Conservation (phyloP, 2,113 vertebrate genomes). For the Hemicordylus capensis region DNA sequence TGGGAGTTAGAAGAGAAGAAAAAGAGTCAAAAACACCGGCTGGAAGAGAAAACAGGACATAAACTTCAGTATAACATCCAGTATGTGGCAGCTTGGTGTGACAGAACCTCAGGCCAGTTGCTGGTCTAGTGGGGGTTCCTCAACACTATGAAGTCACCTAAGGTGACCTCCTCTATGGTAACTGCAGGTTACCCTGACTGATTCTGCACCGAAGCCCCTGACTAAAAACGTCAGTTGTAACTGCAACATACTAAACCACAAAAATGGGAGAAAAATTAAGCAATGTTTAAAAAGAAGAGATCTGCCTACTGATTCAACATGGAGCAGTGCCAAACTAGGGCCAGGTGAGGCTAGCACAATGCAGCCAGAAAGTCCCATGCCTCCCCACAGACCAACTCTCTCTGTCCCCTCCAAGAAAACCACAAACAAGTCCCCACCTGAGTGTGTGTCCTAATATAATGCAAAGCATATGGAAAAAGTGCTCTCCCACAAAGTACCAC, state of each 20-base stretch:
- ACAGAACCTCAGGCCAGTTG: neutral
- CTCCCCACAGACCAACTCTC: neutral
- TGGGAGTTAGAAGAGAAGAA: too few species aligned
- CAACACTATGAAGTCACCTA: neutral
- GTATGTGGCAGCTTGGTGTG: too few species aligned
- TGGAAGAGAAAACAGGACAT: too few species aligned
- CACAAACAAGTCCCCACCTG: neutral
- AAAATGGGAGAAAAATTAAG: neutral
- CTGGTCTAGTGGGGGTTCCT: neutral
- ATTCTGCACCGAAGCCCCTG: neutral
- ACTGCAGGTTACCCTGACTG: too few species aligned
- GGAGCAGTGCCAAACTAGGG: neutral
- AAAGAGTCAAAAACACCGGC: too few species aligned
- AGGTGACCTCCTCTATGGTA: too few species aligned
- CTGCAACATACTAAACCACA: neutral
- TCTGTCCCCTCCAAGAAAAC: neutral
- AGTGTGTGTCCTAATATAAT: neutral
- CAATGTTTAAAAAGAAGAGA: neutral
- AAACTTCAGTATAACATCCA: too few species aligned
- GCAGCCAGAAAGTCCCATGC: neutral
- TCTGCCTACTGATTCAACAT: neutral
- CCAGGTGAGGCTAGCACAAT: neutral
- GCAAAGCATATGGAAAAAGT: slow-evolving; percentile 29
- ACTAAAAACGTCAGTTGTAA: neutral
- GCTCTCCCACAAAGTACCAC: neutral